Evolutionary conservation across 2,113 vertebrate species (phyloP), one percentile per base, ranked within the genome.

Genomic region (Actenoides hombroni): DNA sequence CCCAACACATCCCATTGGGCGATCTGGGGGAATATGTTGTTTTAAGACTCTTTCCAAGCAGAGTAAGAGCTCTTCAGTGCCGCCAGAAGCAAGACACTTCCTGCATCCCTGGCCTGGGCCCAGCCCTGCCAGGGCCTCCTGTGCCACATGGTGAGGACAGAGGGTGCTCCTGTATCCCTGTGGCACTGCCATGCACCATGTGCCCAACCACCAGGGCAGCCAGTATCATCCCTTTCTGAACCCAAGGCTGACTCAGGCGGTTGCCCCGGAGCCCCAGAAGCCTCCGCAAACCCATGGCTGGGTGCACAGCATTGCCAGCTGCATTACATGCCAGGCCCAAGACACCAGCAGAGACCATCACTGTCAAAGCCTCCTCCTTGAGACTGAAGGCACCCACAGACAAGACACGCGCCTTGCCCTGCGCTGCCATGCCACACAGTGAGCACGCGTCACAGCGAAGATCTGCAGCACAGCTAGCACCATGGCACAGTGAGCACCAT

Each of bases 161-260:
- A 3, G 68, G 35, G 69, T 60, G 53, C 44, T 40, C 56, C 2
- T 1, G 35, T 31, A 21, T 31, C 35, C 25, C 78, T 21, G 1
- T 6, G 54, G 19, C 12, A 0, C 33, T n/a, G 54, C 33, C 39
- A 13, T 0, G 0, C 31, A 19, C 26, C 4, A 28, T 2, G 48
- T 1, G 3, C 40, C 57, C 29, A 29, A 2, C n/a, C 24, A 1
- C 28, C 1, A 1, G 9, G 11, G 8, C 3, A 6, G 37, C 37
- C 2, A 2, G 12, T 2, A 4, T 1, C 0, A 29, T 8, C 16
- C 37, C 39, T 40, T 67, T 33, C 39, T 12, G 1, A 40, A 54
- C 5, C 5, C 1, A 4, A 23, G 16, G 37, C 51, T 53, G 74
- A 16, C 21, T 54, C 3, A 0, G 18, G 35, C 14, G 14, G 63